Conservation (phyloP, 1,140 invertebrate species). For the Caenorhabditis briggsae region DNA sequence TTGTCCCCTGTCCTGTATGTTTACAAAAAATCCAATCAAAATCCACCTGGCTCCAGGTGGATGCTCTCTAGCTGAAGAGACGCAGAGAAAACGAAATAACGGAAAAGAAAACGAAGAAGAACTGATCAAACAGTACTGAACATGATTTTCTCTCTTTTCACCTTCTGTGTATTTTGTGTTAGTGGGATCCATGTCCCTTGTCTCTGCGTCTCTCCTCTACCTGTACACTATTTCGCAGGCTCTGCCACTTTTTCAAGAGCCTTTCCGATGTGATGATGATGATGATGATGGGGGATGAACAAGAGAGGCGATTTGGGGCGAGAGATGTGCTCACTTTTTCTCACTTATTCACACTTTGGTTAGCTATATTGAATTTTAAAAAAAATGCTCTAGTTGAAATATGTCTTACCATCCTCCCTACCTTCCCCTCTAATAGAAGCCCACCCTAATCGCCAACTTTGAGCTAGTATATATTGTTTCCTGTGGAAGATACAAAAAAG, state of each 20-base stretch:
- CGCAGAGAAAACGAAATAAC: background rate
- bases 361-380: background rate
- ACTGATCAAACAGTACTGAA: constrained; percentile 51
- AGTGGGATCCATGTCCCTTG: background rate
- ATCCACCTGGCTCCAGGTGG: constrained; percentile 33
- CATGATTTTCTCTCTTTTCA: background rate
- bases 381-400: background rate
- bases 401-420: too few species aligned
- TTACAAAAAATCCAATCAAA: background rate
- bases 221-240: background rate
- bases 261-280: background rate
- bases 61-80: background rate
- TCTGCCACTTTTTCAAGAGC: constrained; percentile 12
- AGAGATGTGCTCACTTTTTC: constrained; percentile 7
- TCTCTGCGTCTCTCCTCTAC: background rate
- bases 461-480: too few species aligned
- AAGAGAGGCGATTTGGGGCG: too few species aligned
- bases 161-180: constrained; percentile 15
- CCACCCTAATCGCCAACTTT: too few species aligned
- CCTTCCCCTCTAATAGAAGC: too few species aligned
- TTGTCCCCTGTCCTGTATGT: background rate
- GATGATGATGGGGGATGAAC: too few species aligned
- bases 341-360: constrained; percentile 31
- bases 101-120: background rate
- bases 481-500: too few species aligned